These are phyloP conservation scores for Leptodactylus fallax DNA, from an alignment of 2,797 vertebrate genomes.

Conservation along the genomic window DNA sequence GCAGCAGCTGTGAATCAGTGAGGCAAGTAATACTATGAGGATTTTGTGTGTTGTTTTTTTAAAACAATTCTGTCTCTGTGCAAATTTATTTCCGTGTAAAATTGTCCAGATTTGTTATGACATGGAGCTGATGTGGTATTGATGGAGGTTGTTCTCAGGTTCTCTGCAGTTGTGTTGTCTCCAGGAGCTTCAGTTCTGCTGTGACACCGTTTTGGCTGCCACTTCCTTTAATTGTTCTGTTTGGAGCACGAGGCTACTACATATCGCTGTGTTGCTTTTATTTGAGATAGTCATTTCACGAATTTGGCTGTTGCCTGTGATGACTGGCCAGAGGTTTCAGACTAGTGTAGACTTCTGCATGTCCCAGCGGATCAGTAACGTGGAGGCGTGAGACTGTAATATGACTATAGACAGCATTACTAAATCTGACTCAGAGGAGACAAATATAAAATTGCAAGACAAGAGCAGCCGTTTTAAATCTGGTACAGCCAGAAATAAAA, in stretches of 20 bases:
- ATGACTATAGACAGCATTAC: neutral
- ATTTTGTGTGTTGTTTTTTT: too few relatives aligned
- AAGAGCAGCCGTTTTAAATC: neutral
- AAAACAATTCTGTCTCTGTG: too few relatives aligned
- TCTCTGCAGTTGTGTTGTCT: neutral
- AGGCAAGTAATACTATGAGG: too few relatives aligned
- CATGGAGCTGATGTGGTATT: neutral
- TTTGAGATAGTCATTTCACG: neutral
- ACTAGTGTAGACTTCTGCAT: neutral
- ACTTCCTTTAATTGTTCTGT: neutral
- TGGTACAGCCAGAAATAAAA: neutral
- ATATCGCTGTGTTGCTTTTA: neutral
- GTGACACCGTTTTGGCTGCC: neutral
- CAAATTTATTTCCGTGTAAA: too few relatives aligned
- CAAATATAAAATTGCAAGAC: slow-evolving; percentile 14
- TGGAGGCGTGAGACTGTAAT: slow-evolving; percentile 7
- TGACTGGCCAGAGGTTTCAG: too few relatives aligned
- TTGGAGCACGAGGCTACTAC: neutral
- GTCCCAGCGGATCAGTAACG: slow-evolving; percentile 15
- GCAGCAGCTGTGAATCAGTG: too few relatives aligned
- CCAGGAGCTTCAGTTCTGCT: neutral
- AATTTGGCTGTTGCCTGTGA: neutral
- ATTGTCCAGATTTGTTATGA: too few relatives aligned
- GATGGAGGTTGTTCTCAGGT: neutral
- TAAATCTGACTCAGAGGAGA: slow-evolving; percentile 10